These are phyloP conservation scores for Chrysolina americana DNA, from an alignment of 2,888 invertebrate species.

Conservation along the genomic window DNA sequence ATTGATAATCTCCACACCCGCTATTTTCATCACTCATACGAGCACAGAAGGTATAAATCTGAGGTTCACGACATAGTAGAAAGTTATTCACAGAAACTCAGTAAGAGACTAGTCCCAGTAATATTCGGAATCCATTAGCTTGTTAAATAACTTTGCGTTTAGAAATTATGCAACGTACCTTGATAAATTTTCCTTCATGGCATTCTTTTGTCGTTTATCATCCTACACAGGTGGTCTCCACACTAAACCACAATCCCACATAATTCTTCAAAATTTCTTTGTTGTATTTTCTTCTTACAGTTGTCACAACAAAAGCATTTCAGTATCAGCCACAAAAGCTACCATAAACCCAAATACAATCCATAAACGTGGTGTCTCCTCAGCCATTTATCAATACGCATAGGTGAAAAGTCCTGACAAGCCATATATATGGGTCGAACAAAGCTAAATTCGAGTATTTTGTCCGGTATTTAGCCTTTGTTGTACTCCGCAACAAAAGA, in stretches of 20 bases:
- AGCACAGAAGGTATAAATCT: too few species aligned
- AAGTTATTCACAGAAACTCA: too few species aligned
- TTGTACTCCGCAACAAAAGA: slow-evolving; percentile 55
- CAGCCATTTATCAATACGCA: slow-evolving; percentile 33
- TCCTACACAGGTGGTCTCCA: slow-evolving; percentile 43
- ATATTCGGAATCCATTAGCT: too few species aligned
- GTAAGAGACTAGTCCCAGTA: too few species aligned
- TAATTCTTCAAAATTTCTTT: slow-evolving; percentile 43
- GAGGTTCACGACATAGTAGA: too few species aligned
- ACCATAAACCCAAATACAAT: slow-evolving; percentile 40
- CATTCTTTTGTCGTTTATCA: slow-evolving; percentile 18
- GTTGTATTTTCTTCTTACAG: slow-evolving; percentile 44
- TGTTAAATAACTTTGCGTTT: neutral
- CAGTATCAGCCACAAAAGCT: slow-evolving; percentile 44
- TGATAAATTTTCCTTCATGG: neutral
- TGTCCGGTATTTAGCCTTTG: slow-evolving; percentile 61
- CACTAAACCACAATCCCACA: slow-evolving; percentile 40
- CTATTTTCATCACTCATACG: too few species aligned
- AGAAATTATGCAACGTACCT: neutral
- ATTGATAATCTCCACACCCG: too few species aligned
- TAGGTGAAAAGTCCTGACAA: slow-evolving; percentile 53
- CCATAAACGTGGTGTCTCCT: slow-evolving; percentile 33
- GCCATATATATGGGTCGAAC: slow-evolving; percentile 61
- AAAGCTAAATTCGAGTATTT: slow-evolving; percentile 61
- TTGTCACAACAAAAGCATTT: slow-evolving; percentile 55